Percentiles rank a stretch among this genome's conserved stretches.
These are phyloP conservation scores for Drosophila recens DNA, from an alignment of 2,888 invertebrate species.

Conservation along the genomic window DNA sequence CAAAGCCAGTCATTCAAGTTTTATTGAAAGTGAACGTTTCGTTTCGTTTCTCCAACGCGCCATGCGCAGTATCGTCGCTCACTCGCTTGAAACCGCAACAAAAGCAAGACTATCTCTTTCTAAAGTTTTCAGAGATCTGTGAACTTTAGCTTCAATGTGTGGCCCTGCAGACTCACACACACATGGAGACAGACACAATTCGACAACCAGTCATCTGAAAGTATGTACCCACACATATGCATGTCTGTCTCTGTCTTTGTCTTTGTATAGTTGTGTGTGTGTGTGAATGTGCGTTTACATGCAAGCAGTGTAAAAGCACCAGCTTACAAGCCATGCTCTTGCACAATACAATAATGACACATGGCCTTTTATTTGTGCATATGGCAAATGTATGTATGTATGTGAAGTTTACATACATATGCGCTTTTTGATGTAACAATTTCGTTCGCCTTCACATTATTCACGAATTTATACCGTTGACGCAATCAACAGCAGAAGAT, in stretches of 20 bases:
- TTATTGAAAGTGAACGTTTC: slow-evolving; percentile 69
- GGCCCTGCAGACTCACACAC: slow-evolving; percentile 63
- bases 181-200: slow-evolving; percentile 6
- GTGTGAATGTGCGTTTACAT: slow-evolving; percentile 22
- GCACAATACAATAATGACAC: slow-evolving; percentile 71
- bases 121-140: slow-evolving; percentile 74
- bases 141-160: slow-evolving; percentile 75
- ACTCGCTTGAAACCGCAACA: slow-evolving; percentile 56
- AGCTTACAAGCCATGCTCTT: slow-evolving; percentile 75
- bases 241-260: slow-evolving; percentile 3
- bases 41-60: slow-evolving; percentile 58
- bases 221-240: slow-evolving; percentile 14
- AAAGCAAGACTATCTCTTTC: slow-evolving; percentile 73
- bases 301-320: slow-evolving; percentile 43
- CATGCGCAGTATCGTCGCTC: slow-evolving; percentile 25
- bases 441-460: slow-evolving; percentile 34
- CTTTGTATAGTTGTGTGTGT: slow-evolving; percentile 3
- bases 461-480: slow-evolving; percentile 45
- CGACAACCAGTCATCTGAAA: slow-evolving; percentile 22
- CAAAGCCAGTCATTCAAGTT: slow-evolving; percentile 76
- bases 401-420: slow-evolving; percentile 22
- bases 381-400: slow-evolving; percentile 13
- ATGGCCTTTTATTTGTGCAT: slow-evolving; percentile 58
- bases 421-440: slow-evolving; percentile 29
- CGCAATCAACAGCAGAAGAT: slow-evolving; percentile 24